Conservation (phyloP, 2,888 invertebrate genomes). For the Lasioglossum malachurum region DNA sequence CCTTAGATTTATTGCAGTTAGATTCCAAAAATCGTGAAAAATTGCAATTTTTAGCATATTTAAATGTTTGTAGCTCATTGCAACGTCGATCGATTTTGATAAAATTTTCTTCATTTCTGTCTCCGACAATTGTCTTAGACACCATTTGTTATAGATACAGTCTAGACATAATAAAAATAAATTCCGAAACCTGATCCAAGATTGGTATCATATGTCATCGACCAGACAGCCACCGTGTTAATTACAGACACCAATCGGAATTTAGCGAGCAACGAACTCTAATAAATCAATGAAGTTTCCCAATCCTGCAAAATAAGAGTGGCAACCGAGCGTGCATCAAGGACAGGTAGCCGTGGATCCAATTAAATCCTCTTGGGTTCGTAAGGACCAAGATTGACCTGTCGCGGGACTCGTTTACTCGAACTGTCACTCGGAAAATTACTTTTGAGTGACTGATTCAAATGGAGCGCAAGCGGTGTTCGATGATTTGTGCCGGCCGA, state of each 20-base stretch:
- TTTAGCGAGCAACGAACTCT: neutral
- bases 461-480: neutral
- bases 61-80: too few species aligned
- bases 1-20: too few species aligned
- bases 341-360: neutral
- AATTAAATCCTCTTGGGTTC: neutral
- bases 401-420: neutral
- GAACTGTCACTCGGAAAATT: constrained; percentile 6
- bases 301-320: constrained; percentile 1
- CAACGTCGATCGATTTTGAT: too few species aligned
- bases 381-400: neutral
- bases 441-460: neutral
- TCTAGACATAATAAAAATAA: too few species aligned
- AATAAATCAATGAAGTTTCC: constrained; percentile 6
- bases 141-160: too few species aligned
- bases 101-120: too few species aligned
- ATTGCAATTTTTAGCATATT: too few species aligned
- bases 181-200: too few species aligned
- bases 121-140: too few species aligned
- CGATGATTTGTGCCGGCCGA: constrained; percentile 6
- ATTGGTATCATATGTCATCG: too few species aligned
- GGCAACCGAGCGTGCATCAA: neutral
- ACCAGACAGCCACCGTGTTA: neutral
- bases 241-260: neutral
- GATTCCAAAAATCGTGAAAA: too few species aligned